A percentile compares a stretch with the other conserved stretches of the same genome.
Conservation (phyloP, 2,888 invertebrate species). For the Drosophila borborema region DNA sequence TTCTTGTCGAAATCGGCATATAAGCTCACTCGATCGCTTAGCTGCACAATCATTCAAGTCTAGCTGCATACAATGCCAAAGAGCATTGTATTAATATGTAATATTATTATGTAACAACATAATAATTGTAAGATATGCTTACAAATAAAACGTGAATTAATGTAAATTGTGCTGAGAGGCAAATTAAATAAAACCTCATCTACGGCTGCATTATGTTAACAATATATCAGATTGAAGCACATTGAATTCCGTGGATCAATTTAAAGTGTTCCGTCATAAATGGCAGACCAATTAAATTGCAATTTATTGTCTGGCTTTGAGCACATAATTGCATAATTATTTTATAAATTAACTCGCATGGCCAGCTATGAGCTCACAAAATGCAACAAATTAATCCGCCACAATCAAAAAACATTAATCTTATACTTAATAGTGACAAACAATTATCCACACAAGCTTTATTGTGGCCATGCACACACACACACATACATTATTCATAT, state of each 20-base stretch:
- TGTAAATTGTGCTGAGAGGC: not conserved
- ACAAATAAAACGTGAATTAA: too few relatives aligned
- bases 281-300: constrained; percentile 21
- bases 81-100: too few relatives aligned
- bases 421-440: constrained; percentile 53
- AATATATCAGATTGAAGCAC: not conserved
- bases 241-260: not conserved
- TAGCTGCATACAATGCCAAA: too few relatives aligned
- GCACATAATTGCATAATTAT: constrained; percentile 42
- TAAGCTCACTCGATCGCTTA: too few relatives aligned
- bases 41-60: too few relatives aligned
- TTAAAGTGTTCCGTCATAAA: not conserved
- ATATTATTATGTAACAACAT: too few relatives aligned
- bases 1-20: too few relatives aligned
- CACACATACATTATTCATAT: not conserved
- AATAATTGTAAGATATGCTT: too few relatives aligned
- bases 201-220: too few relatives aligned
- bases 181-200: not conserved
- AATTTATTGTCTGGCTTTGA: constrained; percentile 32
- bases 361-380: constrained; percentile 5
- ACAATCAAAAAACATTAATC: constrained; percentile 64
- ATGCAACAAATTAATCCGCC: constrained; percentile 49
- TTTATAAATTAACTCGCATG: constrained; percentile 32
- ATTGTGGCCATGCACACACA: not conserved
- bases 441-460: constrained; percentile 43